Percentiles rank a stretch among this genome's conserved stretches.
phyloP scores from a whole-genome alignment of 2,113 vertebrate species.

The Empidonax traillii region DNA sequence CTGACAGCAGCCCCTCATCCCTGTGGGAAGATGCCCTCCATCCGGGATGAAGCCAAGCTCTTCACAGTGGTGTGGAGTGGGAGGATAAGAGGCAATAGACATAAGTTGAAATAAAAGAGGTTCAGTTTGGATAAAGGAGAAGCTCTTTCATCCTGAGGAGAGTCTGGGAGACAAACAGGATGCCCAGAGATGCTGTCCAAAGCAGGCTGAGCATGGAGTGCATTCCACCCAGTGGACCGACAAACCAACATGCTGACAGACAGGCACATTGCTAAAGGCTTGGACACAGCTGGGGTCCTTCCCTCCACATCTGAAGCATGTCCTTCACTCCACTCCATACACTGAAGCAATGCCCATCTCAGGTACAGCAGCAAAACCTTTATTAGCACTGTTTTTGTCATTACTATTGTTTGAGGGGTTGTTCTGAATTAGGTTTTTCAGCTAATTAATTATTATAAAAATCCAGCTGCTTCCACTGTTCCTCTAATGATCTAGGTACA shows the following conservation, averaged over 20 bases:
- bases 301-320: too few relatives aligned
- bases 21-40: background rate
- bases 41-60: background rate
- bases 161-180: background rate
- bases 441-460: background rate
- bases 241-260: background rate
- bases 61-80: background rate
- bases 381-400: background rate
- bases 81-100: background rate
- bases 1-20: background rate
- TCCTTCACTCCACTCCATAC: background rate
- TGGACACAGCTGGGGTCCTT: background rate
- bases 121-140: background rate
- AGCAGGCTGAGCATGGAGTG: background rate
- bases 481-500: background rate
- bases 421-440: background rate
- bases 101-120: background rate
- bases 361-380: background rate
- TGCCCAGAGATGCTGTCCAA: background rate
- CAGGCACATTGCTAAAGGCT: background rate
- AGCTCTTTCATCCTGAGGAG: background rate
- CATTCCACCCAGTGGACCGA: background rate
- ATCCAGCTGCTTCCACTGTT: background rate
- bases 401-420: background rate
- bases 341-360: background rate